phyloP scores from a whole-genome alignment of 2,797 vertebrate species.

The Decapterus maruadsi region DNA sequence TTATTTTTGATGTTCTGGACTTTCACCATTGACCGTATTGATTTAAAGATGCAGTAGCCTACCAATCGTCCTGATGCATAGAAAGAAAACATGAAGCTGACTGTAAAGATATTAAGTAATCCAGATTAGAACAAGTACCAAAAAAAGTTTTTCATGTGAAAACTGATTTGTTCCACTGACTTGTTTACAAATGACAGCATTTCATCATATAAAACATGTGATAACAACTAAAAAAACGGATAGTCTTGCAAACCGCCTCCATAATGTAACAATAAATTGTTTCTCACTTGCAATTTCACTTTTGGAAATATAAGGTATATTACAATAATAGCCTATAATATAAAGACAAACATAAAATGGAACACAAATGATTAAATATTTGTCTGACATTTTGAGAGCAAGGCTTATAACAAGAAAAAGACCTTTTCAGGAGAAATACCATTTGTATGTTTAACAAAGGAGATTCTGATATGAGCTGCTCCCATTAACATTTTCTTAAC shows the following conservation, averaged over 20 bases:
- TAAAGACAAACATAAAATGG: not conserved
- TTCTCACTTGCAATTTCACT: not conserved
- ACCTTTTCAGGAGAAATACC: not conserved
- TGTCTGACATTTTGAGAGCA: not conserved
- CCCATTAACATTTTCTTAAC: not conserved
- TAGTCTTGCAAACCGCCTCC: not conserved
- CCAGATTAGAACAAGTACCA: not conserved
- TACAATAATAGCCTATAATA: not conserved
- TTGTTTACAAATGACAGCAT: not conserved
- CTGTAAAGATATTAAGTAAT: not conserved
- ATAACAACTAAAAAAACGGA: not conserved
- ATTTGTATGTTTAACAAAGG: not conserved
- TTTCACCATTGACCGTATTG: conserved; percentile 40
- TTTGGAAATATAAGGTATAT: not conserved
- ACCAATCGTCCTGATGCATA: not conserved
- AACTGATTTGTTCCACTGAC: not conserved
- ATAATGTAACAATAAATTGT: not conserved
- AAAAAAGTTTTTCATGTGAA: not conserved
- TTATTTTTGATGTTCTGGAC: conserved; percentile 55
- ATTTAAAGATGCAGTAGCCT: conserved; percentile 38
- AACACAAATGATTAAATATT: not conserved
- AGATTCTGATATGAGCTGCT: not conserved
- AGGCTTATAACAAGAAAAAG: not conserved
- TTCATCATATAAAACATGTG: not conserved
- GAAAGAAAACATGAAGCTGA: conserved; percentile 13